Evolutionary conservation across 2,113 vertebrate genomes (phyloP).

Genomic region (Cyanistes caeruleus): DNA sequence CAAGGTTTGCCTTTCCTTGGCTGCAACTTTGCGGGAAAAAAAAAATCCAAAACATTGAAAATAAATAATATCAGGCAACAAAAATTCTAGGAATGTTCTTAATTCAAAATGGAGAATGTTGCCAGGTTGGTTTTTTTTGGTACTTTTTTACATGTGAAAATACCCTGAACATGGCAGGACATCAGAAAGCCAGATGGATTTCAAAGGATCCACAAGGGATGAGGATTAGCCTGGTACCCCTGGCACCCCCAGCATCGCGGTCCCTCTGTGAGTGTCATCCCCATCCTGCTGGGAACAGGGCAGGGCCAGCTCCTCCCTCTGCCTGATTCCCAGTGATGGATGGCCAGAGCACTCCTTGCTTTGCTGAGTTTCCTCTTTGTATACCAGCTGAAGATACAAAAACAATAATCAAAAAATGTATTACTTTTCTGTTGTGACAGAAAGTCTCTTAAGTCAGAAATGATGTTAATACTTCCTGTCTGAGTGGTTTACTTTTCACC

Average conservation of each 20-base stretch:
- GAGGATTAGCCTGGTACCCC: not conserved
- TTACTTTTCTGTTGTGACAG: not conserved
- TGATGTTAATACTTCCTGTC: conserved; percentile 29
- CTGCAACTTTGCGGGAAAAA: not conserved
- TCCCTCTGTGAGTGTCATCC: not conserved
- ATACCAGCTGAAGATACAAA: not conserved
- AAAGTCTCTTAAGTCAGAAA: not conserved
- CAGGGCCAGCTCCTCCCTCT: not conserved
- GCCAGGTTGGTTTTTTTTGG: not conserved
- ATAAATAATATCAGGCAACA: not conserved
- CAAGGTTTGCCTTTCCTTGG: not conserved
- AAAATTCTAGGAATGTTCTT: not conserved
- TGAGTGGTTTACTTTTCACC: conserved; percentile 5
- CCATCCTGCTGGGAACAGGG: not conserved
- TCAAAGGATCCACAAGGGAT: not conserved
- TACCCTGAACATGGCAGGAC: not conserved
- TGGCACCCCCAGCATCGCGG: fast-evolving
- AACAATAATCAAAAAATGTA: not conserved
- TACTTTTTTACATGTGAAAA: not conserved
- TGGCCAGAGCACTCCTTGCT: not conserved
- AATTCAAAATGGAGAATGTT: not conserved
- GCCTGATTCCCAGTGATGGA: no score
- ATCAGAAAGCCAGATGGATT: not conserved
- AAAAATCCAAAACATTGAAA: not conserved
- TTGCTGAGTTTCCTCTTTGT: not conserved